Evolutionary conservation across 2,113 vertebrate species (phyloP), one percentile per base, ranked within the genome.

Genomic region (Apaloderma vittatum): DNA sequence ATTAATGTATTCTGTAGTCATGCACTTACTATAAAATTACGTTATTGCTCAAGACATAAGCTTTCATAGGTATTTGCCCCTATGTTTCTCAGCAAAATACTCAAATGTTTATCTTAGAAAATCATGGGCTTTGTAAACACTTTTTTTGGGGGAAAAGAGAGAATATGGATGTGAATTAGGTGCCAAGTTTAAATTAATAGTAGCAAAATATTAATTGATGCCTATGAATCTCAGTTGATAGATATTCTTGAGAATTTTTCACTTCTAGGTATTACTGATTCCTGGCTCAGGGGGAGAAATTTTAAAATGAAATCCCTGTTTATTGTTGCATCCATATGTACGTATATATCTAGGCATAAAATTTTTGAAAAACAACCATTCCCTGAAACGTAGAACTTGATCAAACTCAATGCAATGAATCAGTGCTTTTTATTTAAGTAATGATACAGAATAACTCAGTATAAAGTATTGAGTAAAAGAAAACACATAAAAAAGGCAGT

Each of bases 131-230:
- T 59, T 16, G 4, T 46, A 74, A 89, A 70, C 7, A 3, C 6
- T 40, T 55, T 48, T 37, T 8, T 1, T 6, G 0, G 1, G 4
- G 23, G 2, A 4, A 37, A 72, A 68, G 46, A 36, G 5, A 18
- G 27, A 80, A 37, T 22, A 34, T 34, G 8, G 26, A 0, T 40
- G 45, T n/a, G 14, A 86, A 9, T 80, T 68, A 24, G 8, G 7
- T 52, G 11, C 15, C 80, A 32, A 62, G 9, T 82, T 85, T 45
- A 79, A 86, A 76, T 54, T 46, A 49, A 8, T 61, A 45, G 27
- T 81, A 62, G 8, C 13, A 81, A 94, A 70, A 62, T 62, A 49
- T 13, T 55, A 87, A 81, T 58, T 81, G 46, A 5, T 29, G 68
- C 20, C 11, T 87, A 22, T 58, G 24, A 62, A 71, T 78, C 24